Evolutionary conservation across 92 coral and sea anemone species (phyloP).

Genomic region (Phenganax stokvisi): DNA sequence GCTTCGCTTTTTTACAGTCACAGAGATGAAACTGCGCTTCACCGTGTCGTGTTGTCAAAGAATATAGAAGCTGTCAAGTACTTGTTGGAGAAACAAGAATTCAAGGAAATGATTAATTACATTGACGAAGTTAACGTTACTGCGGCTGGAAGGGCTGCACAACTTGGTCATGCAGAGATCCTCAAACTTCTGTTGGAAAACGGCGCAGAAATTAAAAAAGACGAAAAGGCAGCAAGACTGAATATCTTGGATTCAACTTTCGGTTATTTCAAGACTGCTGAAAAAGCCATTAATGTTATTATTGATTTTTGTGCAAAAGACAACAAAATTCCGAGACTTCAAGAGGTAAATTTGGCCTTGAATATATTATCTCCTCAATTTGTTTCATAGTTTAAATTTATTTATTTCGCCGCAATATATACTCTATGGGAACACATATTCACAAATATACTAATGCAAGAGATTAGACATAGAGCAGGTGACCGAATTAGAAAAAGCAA

Average conservation of each 20-base stretch:
- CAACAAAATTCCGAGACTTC: background rate
- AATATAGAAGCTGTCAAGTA: background rate
- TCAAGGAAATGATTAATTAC: background rate
- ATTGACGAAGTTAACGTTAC: background rate
- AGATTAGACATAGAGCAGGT: too few species aligned
- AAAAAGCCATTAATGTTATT: constrained; percentile 5
- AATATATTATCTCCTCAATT: too few species aligned
- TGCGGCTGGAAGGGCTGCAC: background rate
- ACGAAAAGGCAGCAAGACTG: background rate
- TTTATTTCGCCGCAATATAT: too few species aligned
- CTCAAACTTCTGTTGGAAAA: background rate
- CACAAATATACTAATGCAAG: too few species aligned
- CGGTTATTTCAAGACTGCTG: constrained; percentile 28
- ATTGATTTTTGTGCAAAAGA: constrained; percentile 5
- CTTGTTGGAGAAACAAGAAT: background rate
- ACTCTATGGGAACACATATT: too few species aligned
- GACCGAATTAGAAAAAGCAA: too few species aligned
- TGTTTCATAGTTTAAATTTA: too few species aligned
- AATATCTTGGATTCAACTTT: constrained; percentile 26
- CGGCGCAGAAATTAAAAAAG: background rate
- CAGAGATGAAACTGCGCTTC: background rate
- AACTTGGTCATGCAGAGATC: background rate
- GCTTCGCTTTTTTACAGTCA: background rate
- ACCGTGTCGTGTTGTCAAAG: background rate
- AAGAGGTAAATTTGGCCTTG: background rate